phyloP scores from a whole-genome alignment of 2,113 vertebrate genomes.

The Neogale vison region DNA sequence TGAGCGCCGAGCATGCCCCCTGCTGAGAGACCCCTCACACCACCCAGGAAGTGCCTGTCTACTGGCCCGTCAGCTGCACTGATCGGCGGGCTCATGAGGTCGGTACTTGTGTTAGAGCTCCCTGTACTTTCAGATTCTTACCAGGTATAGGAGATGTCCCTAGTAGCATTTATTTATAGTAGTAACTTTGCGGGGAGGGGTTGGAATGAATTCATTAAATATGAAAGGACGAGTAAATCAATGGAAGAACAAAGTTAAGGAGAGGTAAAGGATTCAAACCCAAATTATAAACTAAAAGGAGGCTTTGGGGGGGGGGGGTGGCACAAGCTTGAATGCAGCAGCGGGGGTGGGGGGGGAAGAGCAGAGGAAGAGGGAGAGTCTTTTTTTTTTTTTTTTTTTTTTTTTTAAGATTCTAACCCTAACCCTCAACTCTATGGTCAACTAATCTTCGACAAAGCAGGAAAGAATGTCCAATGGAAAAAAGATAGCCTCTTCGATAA shows the following conservation, averaged over 20 bases:
- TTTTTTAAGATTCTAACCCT: too few relatives aligned
- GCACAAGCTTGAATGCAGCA: rapidly evolving
- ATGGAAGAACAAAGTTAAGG: not conserved
- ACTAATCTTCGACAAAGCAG: too few relatives aligned
- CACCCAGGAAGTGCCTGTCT: not conserved
- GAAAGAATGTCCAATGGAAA: too few relatives aligned
- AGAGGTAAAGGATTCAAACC: not conserved
- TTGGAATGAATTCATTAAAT: not conserved
- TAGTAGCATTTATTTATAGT: not conserved
- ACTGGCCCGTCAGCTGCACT: not conserved
- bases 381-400: not conserved
- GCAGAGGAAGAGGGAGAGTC: too few relatives aligned
- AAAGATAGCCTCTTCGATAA: too few relatives aligned
- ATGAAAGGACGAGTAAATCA: not conserved
- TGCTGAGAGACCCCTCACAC: not conserved
- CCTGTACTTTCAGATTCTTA: not conserved
- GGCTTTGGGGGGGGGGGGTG: not conserved
- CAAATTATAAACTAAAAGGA: not conserved
- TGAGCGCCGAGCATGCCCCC: not conserved
- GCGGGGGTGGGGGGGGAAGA: too few relatives aligned
- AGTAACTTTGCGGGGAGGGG: not conserved
- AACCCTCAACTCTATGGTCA: too few relatives aligned
- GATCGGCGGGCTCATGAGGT: not conserved
- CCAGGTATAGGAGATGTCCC: not conserved
- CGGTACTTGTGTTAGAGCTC: not conserved